Conservation (phyloP, 1,140 invertebrate species). For the Whitmania pigra region DNA sequence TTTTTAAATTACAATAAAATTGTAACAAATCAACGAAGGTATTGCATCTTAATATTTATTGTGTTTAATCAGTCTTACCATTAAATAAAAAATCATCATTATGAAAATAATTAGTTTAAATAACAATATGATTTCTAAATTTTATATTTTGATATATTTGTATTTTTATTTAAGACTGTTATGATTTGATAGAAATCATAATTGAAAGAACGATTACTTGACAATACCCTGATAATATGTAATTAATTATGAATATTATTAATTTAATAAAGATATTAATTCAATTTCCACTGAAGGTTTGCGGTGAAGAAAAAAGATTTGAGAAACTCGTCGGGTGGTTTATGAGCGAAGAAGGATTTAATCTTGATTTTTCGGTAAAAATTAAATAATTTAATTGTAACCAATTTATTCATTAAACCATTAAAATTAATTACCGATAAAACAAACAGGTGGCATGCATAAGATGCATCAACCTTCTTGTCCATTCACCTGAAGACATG, state of each 20-base stretch:
- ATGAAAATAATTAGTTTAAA: too few species aligned
- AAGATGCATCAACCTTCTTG: constrained; percentile 5
- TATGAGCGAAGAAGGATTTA: not conserved
- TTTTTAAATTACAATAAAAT: not conserved
- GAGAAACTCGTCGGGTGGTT: not conserved
- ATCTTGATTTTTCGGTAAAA: constrained; percentile 4
- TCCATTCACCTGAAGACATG: constrained; percentile 9
- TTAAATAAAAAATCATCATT: too few species aligned
- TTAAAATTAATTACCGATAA: too few species aligned
- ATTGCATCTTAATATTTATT: not conserved
- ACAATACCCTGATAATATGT: too few species aligned
- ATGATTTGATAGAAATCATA: too few species aligned
- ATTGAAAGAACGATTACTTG: too few species aligned
- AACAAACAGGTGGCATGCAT: constrained; percentile 1
- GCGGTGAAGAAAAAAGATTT: constrained; percentile 1
- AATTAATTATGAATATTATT: too few species aligned
- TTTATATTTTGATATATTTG: too few species aligned
- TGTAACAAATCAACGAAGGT: not conserved
- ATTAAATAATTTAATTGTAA: not conserved
- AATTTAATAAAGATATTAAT: too few species aligned
- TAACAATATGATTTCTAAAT: too few species aligned
- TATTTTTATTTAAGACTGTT: too few species aligned
- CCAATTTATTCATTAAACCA: too few species aligned
- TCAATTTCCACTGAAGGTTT: not conserved
- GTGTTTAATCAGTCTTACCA: not conserved